These are phyloP conservation scores for Ctenodactylus gundi DNA, from an alignment of 2,113 vertebrate genomes.

Conservation along the genomic window DNA sequence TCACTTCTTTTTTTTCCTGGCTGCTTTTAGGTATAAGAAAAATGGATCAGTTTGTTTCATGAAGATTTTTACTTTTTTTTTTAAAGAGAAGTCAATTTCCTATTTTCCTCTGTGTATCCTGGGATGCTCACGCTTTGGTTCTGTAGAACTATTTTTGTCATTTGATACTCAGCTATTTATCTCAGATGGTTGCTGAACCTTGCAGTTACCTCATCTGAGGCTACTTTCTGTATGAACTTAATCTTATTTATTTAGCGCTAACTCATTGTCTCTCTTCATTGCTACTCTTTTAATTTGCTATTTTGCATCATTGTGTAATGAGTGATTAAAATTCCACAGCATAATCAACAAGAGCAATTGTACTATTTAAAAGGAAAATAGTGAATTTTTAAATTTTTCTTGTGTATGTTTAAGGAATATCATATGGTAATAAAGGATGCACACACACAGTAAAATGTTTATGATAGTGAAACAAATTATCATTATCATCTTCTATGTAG, in stretches of 20 bases:
- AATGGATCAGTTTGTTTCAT: neutral
- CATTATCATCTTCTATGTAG: no score
- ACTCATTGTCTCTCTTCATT: neutral
- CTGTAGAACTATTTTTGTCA: neutral
- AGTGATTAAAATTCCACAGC: neutral
- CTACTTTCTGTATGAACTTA: neutral
- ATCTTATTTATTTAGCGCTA: no score
- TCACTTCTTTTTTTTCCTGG: neutral
- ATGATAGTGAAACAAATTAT: no score
- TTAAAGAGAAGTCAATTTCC: neutral
- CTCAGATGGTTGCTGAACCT: neutral
- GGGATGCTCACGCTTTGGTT: neutral
- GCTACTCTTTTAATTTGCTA: neutral
- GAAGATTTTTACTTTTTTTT: neutral
- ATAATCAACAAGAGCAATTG: conserved; percentile 9
- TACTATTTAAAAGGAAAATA: neutral
- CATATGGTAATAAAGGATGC: no score
- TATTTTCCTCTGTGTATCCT: neutral
- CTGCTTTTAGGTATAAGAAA: neutral
- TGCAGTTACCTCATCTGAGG: neutral
- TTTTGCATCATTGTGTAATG: neutral
- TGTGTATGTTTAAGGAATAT: no score
- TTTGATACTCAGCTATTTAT: neutral
- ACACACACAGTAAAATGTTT: no score
- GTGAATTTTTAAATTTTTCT: neutral